Evolutionary conservation across 2,888 invertebrate genomes (phyloP).

Genomic region (Hypselothyrea guttata): DNA sequence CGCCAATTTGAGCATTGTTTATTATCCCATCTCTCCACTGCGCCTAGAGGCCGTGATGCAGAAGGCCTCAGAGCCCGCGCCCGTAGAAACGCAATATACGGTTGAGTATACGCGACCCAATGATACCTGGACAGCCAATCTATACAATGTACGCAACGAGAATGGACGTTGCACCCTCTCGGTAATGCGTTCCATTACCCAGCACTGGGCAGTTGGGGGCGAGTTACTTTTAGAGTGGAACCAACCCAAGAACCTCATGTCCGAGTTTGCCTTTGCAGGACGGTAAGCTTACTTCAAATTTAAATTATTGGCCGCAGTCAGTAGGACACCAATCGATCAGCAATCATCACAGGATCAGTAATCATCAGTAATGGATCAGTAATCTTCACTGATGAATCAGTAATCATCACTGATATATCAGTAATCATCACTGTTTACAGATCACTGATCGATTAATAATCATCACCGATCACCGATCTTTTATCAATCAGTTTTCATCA

Average conservation of each 20-base stretch:
- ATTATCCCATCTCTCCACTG: slow-evolving; percentile 74
- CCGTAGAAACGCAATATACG: slow-evolving; percentile 71
- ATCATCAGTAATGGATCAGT: too few relatives aligned
- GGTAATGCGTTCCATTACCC: slow-evolving; percentile 76
- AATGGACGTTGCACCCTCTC: slow-evolving; percentile 79
- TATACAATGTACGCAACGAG: slow-evolving; percentile 74
- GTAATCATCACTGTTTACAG: too few relatives aligned
- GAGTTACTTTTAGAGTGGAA: slow-evolving; percentile 81
- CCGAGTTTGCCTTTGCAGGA: slow-evolving; percentile 77
- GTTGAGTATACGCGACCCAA: slow-evolving; percentile 68
- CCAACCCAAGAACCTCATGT: slow-evolving; percentile 52
- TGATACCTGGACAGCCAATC: slow-evolving; percentile 77
- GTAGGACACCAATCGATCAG: too few relatives aligned
- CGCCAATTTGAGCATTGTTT: slow-evolving; percentile 78
- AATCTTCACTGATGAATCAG: too few relatives aligned
- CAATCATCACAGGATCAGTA: too few relatives aligned
- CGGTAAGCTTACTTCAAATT: slow-evolving; percentile 61
- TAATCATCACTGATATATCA: too few relatives aligned
- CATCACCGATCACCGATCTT: too few relatives aligned
- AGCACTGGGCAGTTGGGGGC: slow-evolving; percentile 76
- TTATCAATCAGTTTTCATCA: too few relatives aligned
- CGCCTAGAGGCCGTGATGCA: slow-evolving; percentile 76
- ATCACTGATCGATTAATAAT: too few relatives aligned
- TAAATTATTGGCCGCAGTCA: too few relatives aligned
- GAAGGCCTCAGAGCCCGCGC: slow-evolving; percentile 52